phyloP scores from a whole-genome alignment of 1,140 invertebrate species.

The Parasteatoda tepidariorum region DNA sequence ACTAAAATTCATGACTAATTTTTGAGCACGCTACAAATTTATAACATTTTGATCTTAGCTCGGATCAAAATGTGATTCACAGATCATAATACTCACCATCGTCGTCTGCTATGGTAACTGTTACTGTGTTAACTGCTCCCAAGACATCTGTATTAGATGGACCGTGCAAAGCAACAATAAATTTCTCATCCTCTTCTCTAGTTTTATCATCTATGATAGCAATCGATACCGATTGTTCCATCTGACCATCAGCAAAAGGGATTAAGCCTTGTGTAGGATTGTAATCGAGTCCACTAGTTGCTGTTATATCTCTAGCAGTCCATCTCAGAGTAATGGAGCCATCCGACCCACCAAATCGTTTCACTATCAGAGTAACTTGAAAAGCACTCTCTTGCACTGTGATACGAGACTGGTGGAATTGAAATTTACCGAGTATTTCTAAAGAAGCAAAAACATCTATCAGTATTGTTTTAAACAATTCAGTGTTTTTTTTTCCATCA shows the following conservation, averaged over 20 bases:
- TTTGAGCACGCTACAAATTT: too few species aligned
- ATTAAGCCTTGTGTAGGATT: slow-evolving; percentile 72
- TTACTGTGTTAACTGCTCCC: slow-evolving; percentile 73
- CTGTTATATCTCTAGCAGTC: slow-evolving; percentile 75
- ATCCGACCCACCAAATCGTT: slow-evolving; percentile 71
- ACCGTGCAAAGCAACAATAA: not conserved
- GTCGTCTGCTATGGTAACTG: slow-evolving; percentile 76
- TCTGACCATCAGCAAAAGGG: slow-evolving; percentile 72
- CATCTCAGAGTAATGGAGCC: slow-evolving; percentile 71
- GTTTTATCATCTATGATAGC: slow-evolving; percentile 76
- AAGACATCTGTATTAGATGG: slow-evolving; percentile 66
- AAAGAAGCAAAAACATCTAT: not conserved
- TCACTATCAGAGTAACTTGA: slow-evolving; percentile 71
- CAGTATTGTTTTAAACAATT: too few species aligned
- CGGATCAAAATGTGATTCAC: too few species aligned
- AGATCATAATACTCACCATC: slow-evolving; percentile 72
- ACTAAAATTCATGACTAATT: too few species aligned
- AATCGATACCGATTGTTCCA: slow-evolving; percentile 71
- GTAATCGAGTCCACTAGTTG: slow-evolving; percentile 73
- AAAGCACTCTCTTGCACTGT: slow-evolving; percentile 73
- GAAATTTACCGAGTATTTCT: not conserved
- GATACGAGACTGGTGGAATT: not conserved
- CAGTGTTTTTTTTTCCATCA: too few species aligned
- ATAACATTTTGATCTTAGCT: too few species aligned
- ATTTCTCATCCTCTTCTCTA: slow-evolving; percentile 23